Evolutionary conservation across 1,140 invertebrate genomes (phyloP).

Genomic region (Hylaeus anthracinus): DNA sequence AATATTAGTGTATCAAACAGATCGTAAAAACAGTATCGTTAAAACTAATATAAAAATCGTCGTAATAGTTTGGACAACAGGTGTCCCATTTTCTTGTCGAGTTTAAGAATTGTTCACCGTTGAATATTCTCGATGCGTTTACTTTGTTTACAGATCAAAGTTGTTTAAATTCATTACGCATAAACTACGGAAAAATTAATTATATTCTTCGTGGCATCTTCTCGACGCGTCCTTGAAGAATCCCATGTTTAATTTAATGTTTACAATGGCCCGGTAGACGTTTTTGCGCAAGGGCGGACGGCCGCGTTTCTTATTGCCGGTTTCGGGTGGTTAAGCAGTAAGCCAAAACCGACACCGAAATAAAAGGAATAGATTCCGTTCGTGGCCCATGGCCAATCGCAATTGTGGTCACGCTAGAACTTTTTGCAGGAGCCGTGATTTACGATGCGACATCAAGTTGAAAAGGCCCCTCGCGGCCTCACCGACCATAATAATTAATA

Average conservation of each 20-base stretch:
- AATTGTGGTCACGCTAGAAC: constrained; percentile 8
- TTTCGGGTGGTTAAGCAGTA: neutral
- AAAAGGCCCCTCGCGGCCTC: constrained; percentile 6
- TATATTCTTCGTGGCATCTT: no score
- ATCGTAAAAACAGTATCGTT: no score
- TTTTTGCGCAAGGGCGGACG: neutral
- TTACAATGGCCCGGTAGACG: neutral
- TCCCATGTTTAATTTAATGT: neutral
- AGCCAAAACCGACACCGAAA: constrained; percentile 7
- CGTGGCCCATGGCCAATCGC: constrained; percentile 28
- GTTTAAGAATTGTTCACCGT: no score
- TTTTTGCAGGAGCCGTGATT: constrained; percentile 28
- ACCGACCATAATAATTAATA: constrained; percentile 25
- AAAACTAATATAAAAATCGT: no score
- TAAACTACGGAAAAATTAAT: no score
- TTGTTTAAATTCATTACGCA: no score
- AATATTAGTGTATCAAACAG: neutral
- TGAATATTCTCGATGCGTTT: no score
- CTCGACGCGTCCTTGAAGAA: no score
- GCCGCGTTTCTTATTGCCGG: constrained; percentile 8
- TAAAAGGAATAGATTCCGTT: constrained; percentile 25
- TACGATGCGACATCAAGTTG: constrained; percentile 11
- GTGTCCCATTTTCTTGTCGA: no score
- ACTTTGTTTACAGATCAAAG: no score
- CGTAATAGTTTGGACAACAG: no score